phyloP scores from a whole-genome alignment of 2,113 vertebrate genomes.

The Lynx canadensis region DNA sequence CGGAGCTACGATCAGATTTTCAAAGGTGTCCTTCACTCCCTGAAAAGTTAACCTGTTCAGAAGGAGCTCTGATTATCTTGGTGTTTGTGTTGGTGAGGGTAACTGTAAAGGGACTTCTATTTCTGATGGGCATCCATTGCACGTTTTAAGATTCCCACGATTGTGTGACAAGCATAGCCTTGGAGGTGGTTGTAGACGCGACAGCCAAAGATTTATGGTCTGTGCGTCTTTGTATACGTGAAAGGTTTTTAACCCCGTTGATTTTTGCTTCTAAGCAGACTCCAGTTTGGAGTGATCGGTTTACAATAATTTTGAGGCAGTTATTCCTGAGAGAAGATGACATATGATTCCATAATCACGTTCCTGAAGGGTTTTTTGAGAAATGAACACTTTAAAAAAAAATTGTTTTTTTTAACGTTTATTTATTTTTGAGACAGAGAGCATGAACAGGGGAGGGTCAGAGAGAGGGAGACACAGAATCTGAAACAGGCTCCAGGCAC shows the following conservation, averaged over 20 bases:
- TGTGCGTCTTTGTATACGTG: not conserved
- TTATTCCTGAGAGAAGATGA: not conserved
- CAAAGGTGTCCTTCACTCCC: not conserved
- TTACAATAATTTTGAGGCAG: not conserved
- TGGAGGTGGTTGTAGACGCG: not conserved
- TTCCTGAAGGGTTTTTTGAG: constrained; percentile 47
- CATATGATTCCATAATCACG: not conserved
- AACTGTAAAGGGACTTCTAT: not conserved
- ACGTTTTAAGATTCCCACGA: not conserved
- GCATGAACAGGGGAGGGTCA: no score
- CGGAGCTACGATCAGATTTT: not conserved
- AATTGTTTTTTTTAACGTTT: no score
- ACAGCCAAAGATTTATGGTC: not conserved
- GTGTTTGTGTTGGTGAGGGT: not conserved
- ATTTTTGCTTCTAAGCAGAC: constrained; percentile 36
- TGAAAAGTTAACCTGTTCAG: not conserved
- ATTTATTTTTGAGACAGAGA: no score
- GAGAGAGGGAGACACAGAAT: no score
- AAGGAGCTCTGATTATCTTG: not conserved
- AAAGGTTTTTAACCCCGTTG: not conserved
- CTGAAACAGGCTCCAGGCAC: no score
- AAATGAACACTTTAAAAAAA: not conserved
- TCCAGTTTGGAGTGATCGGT: not conserved
- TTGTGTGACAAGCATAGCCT: not conserved
- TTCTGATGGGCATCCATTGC: not conserved